These are phyloP conservation scores for Pheosia gnoma DNA, from an alignment of 2,888 invertebrate species.

Conservation along the genomic window DNA sequence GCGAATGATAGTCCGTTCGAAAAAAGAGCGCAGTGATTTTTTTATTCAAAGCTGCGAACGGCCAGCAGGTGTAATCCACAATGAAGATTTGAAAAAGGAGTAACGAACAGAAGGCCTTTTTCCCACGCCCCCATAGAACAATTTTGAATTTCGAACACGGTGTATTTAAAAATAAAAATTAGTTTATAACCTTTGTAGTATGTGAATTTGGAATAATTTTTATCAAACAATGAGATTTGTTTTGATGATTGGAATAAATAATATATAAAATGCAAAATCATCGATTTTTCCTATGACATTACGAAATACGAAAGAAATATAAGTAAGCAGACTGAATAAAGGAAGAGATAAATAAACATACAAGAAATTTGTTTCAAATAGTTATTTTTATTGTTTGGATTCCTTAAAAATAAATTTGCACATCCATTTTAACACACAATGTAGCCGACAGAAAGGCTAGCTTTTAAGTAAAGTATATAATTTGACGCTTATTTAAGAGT, in stretches of 20 bases:
- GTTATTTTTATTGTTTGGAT: too few relatives aligned
- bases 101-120: constrained; percentile 81
- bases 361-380: too few relatives aligned
- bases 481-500: neutral
- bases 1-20: constrained; percentile 64
- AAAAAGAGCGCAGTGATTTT: constrained; percentile 77
- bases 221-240: constrained; percentile 1
- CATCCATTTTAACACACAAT: too few relatives aligned
- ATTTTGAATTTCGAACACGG: constrained; percentile 65
- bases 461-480: neutral
- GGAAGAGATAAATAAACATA: too few relatives aligned
- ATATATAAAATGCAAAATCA: neutral
- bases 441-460: too few relatives aligned
- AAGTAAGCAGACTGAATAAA: neutral
- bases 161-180: constrained; percentile 40
- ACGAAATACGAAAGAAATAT: neutral
- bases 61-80: constrained; percentile 82
- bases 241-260: constrained; percentile 13
- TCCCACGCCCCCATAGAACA: constrained; percentile 77
- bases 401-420: too few relatives aligned
- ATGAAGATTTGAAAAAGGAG: constrained; percentile 80
- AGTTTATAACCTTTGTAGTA: neutral
- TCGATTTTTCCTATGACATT: neutral
- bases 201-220: constrained; percentile 6
- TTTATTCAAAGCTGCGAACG: constrained; percentile 81